Evolutionary conservation across 2,797 vertebrate species (phyloP), one percentile per base, ranked within the genome.

Genomic region (Dryobates pubescens): DNA sequence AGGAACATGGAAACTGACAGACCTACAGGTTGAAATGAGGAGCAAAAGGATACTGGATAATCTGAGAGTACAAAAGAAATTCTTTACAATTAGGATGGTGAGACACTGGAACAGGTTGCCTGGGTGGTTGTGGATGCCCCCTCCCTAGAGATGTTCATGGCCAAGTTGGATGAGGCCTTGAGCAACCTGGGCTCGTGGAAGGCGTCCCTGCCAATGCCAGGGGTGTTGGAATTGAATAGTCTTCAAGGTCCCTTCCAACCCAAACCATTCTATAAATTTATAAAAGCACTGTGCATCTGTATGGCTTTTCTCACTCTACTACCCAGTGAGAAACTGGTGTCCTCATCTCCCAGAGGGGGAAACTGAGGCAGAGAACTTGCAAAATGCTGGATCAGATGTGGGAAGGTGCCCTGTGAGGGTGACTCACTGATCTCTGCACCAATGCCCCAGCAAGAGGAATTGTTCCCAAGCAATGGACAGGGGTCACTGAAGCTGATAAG

Each of bases 291-390:
- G 49, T 49, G 47, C 23, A 51, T 13, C 49, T 51, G 49, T 51
- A 51, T 51, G 22, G 49, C 49, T 51, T 51, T 51, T 51, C 49
- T 51, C 49, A 51, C 49, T 23, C 23, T 51, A 7, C 23, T 24
- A 24, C 23, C 49, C 49, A 51, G 13, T 51, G 12, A 58, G 62
- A 75, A 86, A 69, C 58, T 30, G n/a, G 22, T n/a, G 23, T 34
- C 30, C 34, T 70, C 29, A 10, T 24, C 43, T 81, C 14, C 59
- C 47, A 57, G 49, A 70, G 71, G 76, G 68, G 65, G 70, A 95
- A 70, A 88, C 51, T 76, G 68, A 90, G 58, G 65, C 75, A 71
- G 29, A 74, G 65, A 82, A 57, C 61, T 88, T 74, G 68, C 61
- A 82, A 83, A 89, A 51, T 8, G 24, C 54, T 2, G 0, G n/a